Percentiles rank a stretch among this genome's conserved stretches.
Evolutionary conservation across 30 jellyfish, hydroid and myxozoan genomes (phyloP).

Genomic region (Cassiopea xamachana): DNA sequence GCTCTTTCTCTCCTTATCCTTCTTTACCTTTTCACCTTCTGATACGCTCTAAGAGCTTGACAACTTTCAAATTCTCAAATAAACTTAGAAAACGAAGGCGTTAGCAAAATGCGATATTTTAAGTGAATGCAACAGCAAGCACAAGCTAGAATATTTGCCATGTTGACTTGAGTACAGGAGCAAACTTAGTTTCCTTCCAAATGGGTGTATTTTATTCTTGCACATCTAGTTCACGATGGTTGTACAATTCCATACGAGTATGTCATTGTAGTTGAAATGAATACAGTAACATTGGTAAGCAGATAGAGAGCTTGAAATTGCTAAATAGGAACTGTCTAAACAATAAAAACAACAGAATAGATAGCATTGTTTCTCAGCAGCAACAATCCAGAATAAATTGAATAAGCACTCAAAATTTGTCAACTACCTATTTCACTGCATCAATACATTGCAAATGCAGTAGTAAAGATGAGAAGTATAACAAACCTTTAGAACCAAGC

Average conservation of each 20-base stretch:
- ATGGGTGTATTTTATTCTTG: background rate
- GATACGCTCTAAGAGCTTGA: background rate
- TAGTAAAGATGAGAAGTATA: background rate
- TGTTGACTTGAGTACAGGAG: background rate
- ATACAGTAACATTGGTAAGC: background rate
- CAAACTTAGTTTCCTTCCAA: background rate
- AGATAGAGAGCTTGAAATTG: background rate
- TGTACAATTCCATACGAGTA: background rate
- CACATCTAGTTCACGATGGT: background rate
- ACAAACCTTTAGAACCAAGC: conserved; percentile 85
- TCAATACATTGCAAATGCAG: background rate
- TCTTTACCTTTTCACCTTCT: background rate
- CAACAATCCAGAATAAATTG: background rate
- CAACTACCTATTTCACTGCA: background rate
- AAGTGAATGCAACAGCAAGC: background rate
- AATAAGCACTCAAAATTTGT: background rate
- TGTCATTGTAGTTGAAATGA: background rate
- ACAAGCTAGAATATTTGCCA: background rate
- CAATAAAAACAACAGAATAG: too few species aligned
- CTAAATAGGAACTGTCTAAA: background rate
- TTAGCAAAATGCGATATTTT: background rate
- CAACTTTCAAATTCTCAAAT: background rate
- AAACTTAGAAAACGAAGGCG: background rate
- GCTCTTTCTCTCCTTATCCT: background rate
- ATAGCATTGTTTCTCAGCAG: too few species aligned